Evolutionary conservation across 2,113 vertebrate genomes (phyloP).

Genomic region (Microtus montanus): DNA sequence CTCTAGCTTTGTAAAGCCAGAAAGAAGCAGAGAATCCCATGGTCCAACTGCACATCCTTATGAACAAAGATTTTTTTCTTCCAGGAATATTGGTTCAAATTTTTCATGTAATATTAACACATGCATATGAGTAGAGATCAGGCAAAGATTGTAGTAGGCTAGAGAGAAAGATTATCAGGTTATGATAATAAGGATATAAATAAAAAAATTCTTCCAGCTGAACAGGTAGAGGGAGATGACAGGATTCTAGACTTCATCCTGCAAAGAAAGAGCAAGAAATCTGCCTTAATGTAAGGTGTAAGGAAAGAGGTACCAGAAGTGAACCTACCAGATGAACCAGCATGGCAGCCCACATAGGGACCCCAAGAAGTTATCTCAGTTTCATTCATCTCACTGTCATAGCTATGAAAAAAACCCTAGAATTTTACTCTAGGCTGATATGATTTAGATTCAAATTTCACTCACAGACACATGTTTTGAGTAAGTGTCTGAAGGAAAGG

Average conservation of each 20-base stretch:
- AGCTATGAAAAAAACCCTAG: slow-evolving; percentile 12
- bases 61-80: slow-evolving; percentile 57
- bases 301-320: background rate
- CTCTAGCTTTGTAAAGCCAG: background rate
- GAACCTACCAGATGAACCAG: slow-evolving; percentile 37
- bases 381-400: background rate
- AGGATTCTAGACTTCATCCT: slow-evolving; percentile 51
- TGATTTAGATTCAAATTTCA: background rate
- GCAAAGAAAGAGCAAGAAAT: slow-evolving; percentile 53
- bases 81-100: slow-evolving; percentile 14
- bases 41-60: slow-evolving; percentile 52
- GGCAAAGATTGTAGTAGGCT: slow-evolving; percentile 52
- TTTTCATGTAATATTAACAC: slow-evolving; percentile 56
- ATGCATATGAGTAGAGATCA: slow-evolving; percentile 55
- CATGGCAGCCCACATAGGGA: background rate
- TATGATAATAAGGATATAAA: slow-evolving; percentile 53
- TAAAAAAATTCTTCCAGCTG: slow-evolving; percentile 62
- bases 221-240: slow-evolving; percentile 27
- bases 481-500: background rate
- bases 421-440: slow-evolving; percentile 45
- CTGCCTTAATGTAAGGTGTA: slow-evolving; percentile 21
- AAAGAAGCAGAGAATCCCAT: slow-evolving; percentile 8
- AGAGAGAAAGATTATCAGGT: slow-evolving; percentile 54
- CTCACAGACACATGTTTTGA: background rate
- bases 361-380: background rate